Conservation (phyloP, 2,888 invertebrate species). For the Xestoiulus laeticollis region DNA sequence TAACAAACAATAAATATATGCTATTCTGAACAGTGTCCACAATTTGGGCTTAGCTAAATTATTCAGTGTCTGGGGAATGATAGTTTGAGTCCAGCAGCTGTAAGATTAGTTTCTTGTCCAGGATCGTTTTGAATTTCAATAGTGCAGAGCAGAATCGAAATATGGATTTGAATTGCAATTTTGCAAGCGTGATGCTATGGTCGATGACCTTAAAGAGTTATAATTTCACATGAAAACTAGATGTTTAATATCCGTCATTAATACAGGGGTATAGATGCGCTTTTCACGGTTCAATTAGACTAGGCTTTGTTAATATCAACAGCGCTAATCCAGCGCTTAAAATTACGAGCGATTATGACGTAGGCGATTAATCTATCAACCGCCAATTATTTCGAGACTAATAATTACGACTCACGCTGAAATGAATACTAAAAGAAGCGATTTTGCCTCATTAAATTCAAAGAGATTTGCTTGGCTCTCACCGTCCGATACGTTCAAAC, state of each 20-base stretch:
- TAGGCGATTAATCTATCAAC: not conserved
- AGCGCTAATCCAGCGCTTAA: not conserved
- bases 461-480: not conserved
- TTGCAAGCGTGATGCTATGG: not conserved
- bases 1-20: too few relatives aligned
- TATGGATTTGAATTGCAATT: too few relatives aligned
- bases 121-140: too few relatives aligned
- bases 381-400: not conserved
- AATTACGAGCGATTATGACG: not conserved
- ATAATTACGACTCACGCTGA: not conserved
- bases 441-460: constrained; percentile 1
- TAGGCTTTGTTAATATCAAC: not conserved
- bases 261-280: not conserved
- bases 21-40: too few relatives aligned
- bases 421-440: not conserved
- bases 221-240: not conserved
- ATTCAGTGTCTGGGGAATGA: too few relatives aligned
- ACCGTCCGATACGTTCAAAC: not conserved
- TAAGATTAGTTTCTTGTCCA: too few relatives aligned
- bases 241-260: not conserved
- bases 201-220: not conserved
- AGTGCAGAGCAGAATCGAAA: too few relatives aligned
- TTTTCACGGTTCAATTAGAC: not conserved
- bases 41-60: too few relatives aligned
- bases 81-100: too few relatives aligned